Base-by-base conservation (phyloP, 2,888 invertebrate species). In the Netelia virgata region DNA sequence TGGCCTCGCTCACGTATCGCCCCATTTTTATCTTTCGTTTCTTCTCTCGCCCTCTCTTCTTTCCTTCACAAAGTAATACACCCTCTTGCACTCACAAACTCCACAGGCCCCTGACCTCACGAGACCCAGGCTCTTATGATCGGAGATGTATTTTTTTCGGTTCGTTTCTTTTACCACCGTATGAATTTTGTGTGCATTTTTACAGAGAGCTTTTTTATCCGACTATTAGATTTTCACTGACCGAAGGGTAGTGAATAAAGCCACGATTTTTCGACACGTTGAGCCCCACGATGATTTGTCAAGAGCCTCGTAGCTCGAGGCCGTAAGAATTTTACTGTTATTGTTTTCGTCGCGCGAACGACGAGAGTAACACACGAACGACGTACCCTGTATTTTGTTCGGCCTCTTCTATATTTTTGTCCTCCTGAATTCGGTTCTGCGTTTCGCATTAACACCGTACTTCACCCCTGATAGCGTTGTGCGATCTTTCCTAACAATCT, bases 1-100 rank as follows among this genome's bases (percentile, higher is more conserved):
- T 90, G 88, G 91, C 90, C 86, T 88, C 88, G 89, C 89, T 89
- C 90, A 90, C 91, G 80, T 79, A 85, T 86, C 80, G 91, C 90
- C 90, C 91, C 92, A 92, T 92, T 91, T 90, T 91, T 90, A 83
- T 80, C 23, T 69, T 63, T 76, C 75, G 66, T 75, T 57, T 74
- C 70, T 57, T 53, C 14, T 66, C 57, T 59, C 55, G 61, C 69
- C 14, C 57, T n/a, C 28, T 53, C 73, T 73, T 53, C 53, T 55
- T n/a, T 55, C 53, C 59, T 36, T 47, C 61, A 23, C 61, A 61
- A 57, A 43, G 41, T 10, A 47, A 61, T 50, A 50, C 50, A 50
- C 50, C 70, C 41, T 23, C 78, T 43, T 53, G 11, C 50, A 64
- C 63, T 74, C 63, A 28, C 61, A n/a, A 16, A 61, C 50, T 73